These are phyloP conservation scores for Meloe dianella DNA, from an alignment of 2,888 invertebrate species.

Conservation along the genomic window DNA sequence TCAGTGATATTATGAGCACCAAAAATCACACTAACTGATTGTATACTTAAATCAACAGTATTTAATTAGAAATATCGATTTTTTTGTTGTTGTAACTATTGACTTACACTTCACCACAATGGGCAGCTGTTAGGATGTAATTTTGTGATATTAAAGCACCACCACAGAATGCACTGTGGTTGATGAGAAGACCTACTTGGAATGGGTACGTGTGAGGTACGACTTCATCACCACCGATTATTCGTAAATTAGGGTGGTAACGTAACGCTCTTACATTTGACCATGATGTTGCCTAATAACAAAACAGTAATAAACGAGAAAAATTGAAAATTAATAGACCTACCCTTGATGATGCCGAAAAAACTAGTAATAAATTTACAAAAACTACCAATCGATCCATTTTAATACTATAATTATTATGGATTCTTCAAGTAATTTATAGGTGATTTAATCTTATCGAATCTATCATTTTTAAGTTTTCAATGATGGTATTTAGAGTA, in stretches of 20 bases:
- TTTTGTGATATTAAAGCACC: slow-evolving; percentile 42
- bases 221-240: slow-evolving; percentile 43
- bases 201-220: slow-evolving; percentile 41
- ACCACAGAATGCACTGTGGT: slow-evolving; percentile 41
- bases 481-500: no score
- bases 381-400: background rate
- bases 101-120: slow-evolving; percentile 45
- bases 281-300: background rate
- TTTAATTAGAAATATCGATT: background rate
- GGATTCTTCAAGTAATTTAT: background rate
- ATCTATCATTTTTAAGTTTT: no score
- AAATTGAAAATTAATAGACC: background rate
- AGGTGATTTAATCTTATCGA: background rate
- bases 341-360: background rate
- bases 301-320: background rate
- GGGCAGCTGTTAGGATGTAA: slow-evolving; percentile 45
- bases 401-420: background rate
- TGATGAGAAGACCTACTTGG: slow-evolving; percentile 40
- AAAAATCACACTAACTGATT: slow-evolving; percentile 39
- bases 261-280: background rate
- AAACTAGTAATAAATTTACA: background rate
- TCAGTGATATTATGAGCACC: slow-evolving; percentile 44
- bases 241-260: slow-evolving; percentile 18
- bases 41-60: slow-evolving; percentile 31
- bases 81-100: no score